Conservation (phyloP, 2,797 vertebrate species). For the Halcyon leucocephala region DNA sequence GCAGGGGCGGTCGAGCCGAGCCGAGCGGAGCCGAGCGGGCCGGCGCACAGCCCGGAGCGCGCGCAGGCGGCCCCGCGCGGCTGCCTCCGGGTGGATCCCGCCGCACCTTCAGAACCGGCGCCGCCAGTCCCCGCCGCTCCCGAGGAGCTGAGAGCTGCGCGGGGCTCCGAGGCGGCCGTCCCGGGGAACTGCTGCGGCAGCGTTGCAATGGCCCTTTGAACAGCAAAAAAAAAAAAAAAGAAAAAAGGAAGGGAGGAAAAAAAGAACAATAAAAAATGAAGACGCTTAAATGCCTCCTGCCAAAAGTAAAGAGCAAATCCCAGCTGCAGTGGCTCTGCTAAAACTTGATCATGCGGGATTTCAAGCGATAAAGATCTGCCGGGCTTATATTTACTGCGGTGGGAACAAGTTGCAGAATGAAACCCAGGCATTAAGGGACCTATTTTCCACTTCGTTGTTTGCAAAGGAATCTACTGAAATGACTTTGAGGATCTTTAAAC, state of each 20-base stretch:
- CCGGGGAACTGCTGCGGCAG: conserved; percentile 74
- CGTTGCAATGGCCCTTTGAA: not conserved
- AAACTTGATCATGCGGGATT: conserved; percentile 61
- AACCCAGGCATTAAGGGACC: conserved; percentile 77
- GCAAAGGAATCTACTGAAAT: conserved; percentile 88
- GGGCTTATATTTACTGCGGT: conserved; percentile 3
- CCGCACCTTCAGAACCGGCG: conserved; percentile 69
- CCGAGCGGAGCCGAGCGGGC: not conserved
- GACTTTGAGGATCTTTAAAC: conserved; percentile 86
- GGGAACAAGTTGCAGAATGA: conserved; percentile 76
- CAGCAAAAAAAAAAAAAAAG: not conserved
- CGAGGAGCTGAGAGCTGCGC: conserved; percentile 75
- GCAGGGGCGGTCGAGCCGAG: conserved; percentile 3
- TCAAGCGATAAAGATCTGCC: not conserved
- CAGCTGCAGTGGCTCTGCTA: conserved; percentile 22
- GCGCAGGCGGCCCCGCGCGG: not conserved
- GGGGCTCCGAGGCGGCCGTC: conserved; percentile 73
- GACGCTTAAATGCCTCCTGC: not conserved
- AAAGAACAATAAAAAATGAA: not conserved
- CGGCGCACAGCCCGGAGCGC: not conserved
- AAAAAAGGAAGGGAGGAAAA: not conserved
- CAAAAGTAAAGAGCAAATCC: conserved; percentile 29
- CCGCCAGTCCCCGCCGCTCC: conserved; percentile 79
- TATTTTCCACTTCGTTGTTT: conserved; percentile 76
- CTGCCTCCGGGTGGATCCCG: not conserved